Percentiles rank a stretch among this genome's conserved stretches.
phyloP scores from a whole-genome alignment of 2,113 vertebrate species.

The Opisthocomus hoazin region DNA sequence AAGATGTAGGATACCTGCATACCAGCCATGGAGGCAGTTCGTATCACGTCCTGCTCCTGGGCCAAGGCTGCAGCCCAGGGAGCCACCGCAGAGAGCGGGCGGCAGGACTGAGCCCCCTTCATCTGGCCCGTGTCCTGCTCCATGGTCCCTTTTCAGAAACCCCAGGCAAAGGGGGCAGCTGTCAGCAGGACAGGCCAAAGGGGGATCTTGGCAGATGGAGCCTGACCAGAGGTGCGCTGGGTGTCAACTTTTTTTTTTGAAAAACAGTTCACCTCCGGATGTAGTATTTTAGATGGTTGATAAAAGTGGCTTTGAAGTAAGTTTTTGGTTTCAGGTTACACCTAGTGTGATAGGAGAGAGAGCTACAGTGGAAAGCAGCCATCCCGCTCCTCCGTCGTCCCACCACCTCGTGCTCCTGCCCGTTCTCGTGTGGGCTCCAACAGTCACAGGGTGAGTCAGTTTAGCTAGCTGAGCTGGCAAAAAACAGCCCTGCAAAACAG shows the following conservation, averaged over 20 bases:
- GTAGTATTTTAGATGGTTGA: not conserved
- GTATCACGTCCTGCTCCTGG: not conserved
- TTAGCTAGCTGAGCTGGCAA: not conserved
- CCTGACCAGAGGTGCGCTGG: not conserved
- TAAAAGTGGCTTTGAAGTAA: not conserved
- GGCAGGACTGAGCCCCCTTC: not conserved
- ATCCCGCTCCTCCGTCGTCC: not conserved
- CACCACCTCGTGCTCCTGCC: no score
- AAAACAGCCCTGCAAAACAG: not conserved
- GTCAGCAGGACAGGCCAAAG: not conserved
- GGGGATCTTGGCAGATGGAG: not conserved
- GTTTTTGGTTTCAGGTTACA: not conserved
- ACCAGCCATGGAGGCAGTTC: rapidly evolving
- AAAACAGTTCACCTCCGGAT: not conserved
- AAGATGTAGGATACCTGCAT: not conserved
- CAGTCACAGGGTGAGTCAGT: not conserved
- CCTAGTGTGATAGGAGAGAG: not conserved
- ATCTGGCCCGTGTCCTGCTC: not conserved
- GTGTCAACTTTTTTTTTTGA: not conserved
- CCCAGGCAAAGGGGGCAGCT: not conserved
- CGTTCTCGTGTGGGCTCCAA: not conserved
- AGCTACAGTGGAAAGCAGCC: not conserved
- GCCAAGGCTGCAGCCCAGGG: not conserved
- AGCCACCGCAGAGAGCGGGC: rapidly evolving
- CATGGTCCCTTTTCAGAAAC: not conserved